A percentile compares a stretch with the other conserved stretches of the same genome.
Evolutionary conservation across 2,888 invertebrate species (phyloP).

Genomic region (Netelia virgata): DNA sequence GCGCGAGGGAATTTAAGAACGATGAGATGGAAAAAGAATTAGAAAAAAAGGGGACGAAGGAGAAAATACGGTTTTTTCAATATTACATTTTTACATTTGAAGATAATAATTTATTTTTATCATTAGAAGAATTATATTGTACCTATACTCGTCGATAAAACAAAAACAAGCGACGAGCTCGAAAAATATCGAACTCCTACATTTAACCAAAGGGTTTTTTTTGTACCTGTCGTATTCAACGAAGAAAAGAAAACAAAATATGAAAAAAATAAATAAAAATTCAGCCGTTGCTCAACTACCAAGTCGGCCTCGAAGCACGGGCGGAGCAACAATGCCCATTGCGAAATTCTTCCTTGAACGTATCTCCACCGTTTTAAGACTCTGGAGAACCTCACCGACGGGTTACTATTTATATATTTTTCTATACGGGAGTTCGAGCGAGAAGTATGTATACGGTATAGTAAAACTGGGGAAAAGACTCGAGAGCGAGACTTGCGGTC

Average conservation of each 20-base stretch:
- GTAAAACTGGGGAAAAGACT: slow-evolving; percentile 28
- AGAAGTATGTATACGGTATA: background rate
- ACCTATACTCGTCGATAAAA: too few relatives aligned
- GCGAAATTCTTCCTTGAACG: slow-evolving; percentile 74
- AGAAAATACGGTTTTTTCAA: background rate
- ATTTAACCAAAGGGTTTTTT: background rate
- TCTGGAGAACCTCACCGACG: background rate
- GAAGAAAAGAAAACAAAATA: background rate
- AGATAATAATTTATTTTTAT: too few relatives aligned
- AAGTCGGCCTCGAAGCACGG: slow-evolving; percentile 73
- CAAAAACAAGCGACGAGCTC: too few relatives aligned
- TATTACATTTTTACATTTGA: too few relatives aligned
- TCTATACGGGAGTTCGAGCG: slow-evolving; percentile 11
- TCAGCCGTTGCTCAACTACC: background rate
- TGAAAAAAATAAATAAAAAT: background rate
- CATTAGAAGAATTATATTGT: too few relatives aligned
- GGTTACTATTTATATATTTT: background rate
- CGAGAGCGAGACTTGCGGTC: slow-evolving; percentile 69
- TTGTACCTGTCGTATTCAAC: too few relatives aligned
- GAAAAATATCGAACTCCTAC: background rate
- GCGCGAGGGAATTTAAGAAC: background rate
- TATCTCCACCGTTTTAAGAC: background rate
- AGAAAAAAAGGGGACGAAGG: background rate
- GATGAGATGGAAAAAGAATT: background rate
- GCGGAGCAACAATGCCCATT: slow-evolving; percentile 76